Evolutionary conservation across 2,888 invertebrate species (phyloP), one percentile per base, ranked within the genome.

Genomic region (Gymnocheta viridis): DNA sequence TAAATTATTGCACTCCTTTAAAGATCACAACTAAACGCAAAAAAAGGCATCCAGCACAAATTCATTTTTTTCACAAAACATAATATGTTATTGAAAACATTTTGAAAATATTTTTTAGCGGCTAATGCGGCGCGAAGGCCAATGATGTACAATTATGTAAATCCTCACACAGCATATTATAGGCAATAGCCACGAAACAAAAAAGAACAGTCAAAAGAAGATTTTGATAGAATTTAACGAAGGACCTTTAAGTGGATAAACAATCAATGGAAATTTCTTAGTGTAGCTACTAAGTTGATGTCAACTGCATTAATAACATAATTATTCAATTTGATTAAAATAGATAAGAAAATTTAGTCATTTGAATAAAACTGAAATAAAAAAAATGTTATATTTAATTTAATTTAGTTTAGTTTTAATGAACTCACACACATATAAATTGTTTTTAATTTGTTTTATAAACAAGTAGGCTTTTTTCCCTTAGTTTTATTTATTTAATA

Each of bases 101-200:
- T 22, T 73, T 60, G 7, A 12, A 77, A 35, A 49, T 14, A 47
- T 47, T 35, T 32, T 67, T 47, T 74, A 58, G 70, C 82, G 27
- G 60, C 74, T 10, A 66, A 66, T 56, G 77, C 44, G 35, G 84
- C 85, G 58, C 82, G 86, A 77, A 82, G 86, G 58, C 91, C 90
- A 14, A 85, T 90, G 47, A 87, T 89, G 62, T 90, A 90, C 81
- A 90, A 90, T 82, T 91, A 90, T 70, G 80, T 90, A 82, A 89
- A 90, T 67, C 89, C 89, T n/a, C 89, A 89, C 73, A 84, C 88
- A 78, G 83, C 88, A 79, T 90, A 90, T 35, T 90, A 87, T 78
- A 66, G 85, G n/a, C 79, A 85, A 66, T 80, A 77, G 70, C n/a
- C 35, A 66, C 12, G 24, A 67, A 9, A 29, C 27, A 64, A 0